A percentile compares a stretch with the other conserved stretches of the same genome.
phyloP scores from a whole-genome alignment of 2,888 invertebrate genomes.

The Marasmarcha lunaedactyla region DNA sequence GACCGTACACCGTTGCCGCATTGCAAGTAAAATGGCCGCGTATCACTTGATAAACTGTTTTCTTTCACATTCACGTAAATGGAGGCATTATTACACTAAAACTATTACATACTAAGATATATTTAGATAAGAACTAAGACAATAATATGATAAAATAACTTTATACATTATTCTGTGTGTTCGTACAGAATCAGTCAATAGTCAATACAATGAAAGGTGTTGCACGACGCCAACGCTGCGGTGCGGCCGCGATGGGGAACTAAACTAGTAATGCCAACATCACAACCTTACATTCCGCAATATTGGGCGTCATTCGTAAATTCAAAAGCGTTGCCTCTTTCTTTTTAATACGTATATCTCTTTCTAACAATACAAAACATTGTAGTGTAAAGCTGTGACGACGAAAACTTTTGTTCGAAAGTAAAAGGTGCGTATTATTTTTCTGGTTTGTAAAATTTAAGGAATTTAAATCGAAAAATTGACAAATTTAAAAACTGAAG shows the following conservation, averaged over 20 bases:
- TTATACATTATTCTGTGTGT: slow-evolving; percentile 74
- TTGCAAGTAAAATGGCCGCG: slow-evolving; percentile 80
- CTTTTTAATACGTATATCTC: slow-evolving; percentile 32
- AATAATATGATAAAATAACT: slow-evolving; percentile 73
- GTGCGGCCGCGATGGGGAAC: slow-evolving; percentile 69
- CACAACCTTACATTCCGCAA: slow-evolving; percentile 45
- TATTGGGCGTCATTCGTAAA: slow-evolving; percentile 48
- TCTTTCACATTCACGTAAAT: slow-evolving; percentile 65
- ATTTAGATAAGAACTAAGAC: slow-evolving; percentile 62
- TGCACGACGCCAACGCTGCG: slow-evolving; percentile 73
- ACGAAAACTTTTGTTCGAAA: no score
- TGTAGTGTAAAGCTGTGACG: slow-evolving; percentile 17
- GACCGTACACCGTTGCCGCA: slow-evolving; percentile 79
- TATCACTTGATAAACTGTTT: slow-evolving; percentile 67
- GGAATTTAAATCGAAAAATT: no score
- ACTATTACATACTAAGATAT: slow-evolving; percentile 60
- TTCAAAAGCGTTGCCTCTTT: slow-evolving; percentile 12
- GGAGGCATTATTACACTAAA: slow-evolving; percentile 65
- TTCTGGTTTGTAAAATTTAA: no score
- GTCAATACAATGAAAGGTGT: slow-evolving; percentile 81
- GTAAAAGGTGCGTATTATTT: no score
- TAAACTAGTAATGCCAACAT: slow-evolving; percentile 57
- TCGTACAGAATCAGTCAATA: slow-evolving; percentile 78
- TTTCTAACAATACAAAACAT: slow-evolving; percentile 17
- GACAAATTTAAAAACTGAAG: no score